Evolutionary conservation across 1,140 invertebrate species (phyloP), one percentile per base, ranked within the genome.

Genomic region (Microplitis demolitor): DNA sequence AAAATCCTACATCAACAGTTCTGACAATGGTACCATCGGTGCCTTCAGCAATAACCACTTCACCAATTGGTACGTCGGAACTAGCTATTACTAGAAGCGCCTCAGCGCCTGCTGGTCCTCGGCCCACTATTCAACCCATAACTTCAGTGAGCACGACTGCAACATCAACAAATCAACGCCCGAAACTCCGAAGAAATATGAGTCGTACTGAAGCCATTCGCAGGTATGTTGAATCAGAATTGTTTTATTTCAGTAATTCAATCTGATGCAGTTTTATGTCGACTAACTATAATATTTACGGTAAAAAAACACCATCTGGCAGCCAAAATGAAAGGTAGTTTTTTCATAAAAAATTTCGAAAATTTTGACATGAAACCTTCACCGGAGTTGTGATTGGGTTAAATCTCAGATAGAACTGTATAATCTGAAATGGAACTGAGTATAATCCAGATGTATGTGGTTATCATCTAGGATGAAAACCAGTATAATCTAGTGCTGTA

Each of bases 141-240:
- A 80, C 74, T 13, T 76, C 80, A 68, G 50, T 84, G 77, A 76
- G 85, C 83, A 66, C 79, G 66, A 66, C 83, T 73, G 72, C 86
- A 78, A 60, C 84, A 74, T 80, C 85, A 74, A 79, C 82, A 1
- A 56, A 64, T 24, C 87, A 88, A 68, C 87, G 82, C 31, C 79
- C 81, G 14, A 82, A 81, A 37, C 71, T 86, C 4, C 80, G 79
- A 39, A 78, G 85, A 54, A 85, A 79, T 37, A 78, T 82, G 34
- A 87, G 85, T 63, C 78, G 83, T 9, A 87, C 85, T 11, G 85
- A 87, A 66, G 81, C 84, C 16, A 81, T 87, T 13, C 79, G 80
- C 77, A 87, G 85, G 85, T 86, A 34, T 76, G 83, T 71, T 3
- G 3, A 24, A 34, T 63, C 13, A 37, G n/a, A 3, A 39, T 33